Base-by-base conservation (phyloP, 2,113 vertebrate genomes). In the Larimichthys polyactis region DNA sequence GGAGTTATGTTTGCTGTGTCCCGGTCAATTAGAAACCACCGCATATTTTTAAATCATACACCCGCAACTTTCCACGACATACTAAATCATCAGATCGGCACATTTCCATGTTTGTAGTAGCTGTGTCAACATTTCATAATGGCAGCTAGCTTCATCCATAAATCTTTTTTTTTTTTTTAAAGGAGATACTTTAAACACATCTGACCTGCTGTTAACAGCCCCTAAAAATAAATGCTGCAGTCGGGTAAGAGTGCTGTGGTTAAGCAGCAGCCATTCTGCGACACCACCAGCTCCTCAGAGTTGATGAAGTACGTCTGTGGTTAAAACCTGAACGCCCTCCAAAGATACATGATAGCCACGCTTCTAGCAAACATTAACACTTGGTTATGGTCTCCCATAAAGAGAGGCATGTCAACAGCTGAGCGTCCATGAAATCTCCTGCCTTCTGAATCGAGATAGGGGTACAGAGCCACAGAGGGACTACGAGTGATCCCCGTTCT, bases 391-490 rank as follows among this genome's bases (percentile, higher is more conserved):
- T 82, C 71, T 7, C 66, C 81, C 87, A 91, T 93, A 93, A 95
- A 93, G 76, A 89, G 73, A 86, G 59, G 59, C 90, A 91, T 91
- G 91, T 94, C 93, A 94, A 93, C 94, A 95, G 93, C 93, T 94
- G 93, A 94, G 90, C 67, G 54, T 79, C 86, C 36, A 44, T 65
- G 69, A 79, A 88, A 93, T 91, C 88, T 84, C 65, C 75, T 36
- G 63, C 54, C n/a, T 48, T 59, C 62, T 22, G 43, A 55, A 32
- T 16, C 4, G 52, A 40, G 75, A 79, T 24, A 11, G 60, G 76
- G 62, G 48, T 36, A 1, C 60, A 20, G 57, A 71, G 70, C 70
- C 69, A 58, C 55, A 67, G 15, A 52, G 82, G 78, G 79, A 81
- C 79, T 78, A 74, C 43, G 40, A 87, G 77, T 81, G 83, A 87